Evolutionary conservation across 2,797 vertebrate species (phyloP), one percentile per base, ranked within the genome.

Genomic region (Aquila chrysaetos): DNA sequence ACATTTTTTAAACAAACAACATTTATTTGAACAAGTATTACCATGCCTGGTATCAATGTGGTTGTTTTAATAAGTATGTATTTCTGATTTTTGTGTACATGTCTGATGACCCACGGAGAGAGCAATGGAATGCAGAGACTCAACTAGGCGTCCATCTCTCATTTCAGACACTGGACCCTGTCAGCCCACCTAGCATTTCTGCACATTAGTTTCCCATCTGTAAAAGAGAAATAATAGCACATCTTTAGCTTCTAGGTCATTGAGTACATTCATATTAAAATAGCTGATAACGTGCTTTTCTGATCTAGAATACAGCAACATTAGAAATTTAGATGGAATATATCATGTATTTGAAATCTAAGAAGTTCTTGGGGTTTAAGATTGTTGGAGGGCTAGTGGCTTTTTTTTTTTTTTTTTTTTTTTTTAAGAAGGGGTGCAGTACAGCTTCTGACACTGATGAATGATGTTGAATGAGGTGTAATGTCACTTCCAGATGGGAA

Each of bases 21-120:
- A 46, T 80, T 69, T 73, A 69, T 60, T 80, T 77, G 13, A 83
- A 68, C 11, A 64, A 56, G 4, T 49, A 48, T 35, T 67, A 16
- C 7, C 2, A 31, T 44, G 10, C 2, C 2, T 54, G 6, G 18
- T 24, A 51, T 19, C 2, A 8, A 28, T 33, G 7, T 48, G 4
- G 4, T 19, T 37, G 4, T 59, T 94, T 74, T 63, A 69, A 13
- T 2, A 1, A 56, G 7, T 15, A 24, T 6, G 1, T 33, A 24
- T 80, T 76, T 88, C 61, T 81, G 30, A 56, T 46, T 85, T 87
- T 31, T 68, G 13, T 4, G 10, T 70, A 6, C 35, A 41, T 67
- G 7, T 56, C 30, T 44, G 12, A 61, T 22, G 24, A 68, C 7
- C 5, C 30, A 63, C 8, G 28, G 31, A 63, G 33, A 69, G 39